Conservation (phyloP, 2,888 invertebrate species). For the Eupithecia dodoneata region DNA sequence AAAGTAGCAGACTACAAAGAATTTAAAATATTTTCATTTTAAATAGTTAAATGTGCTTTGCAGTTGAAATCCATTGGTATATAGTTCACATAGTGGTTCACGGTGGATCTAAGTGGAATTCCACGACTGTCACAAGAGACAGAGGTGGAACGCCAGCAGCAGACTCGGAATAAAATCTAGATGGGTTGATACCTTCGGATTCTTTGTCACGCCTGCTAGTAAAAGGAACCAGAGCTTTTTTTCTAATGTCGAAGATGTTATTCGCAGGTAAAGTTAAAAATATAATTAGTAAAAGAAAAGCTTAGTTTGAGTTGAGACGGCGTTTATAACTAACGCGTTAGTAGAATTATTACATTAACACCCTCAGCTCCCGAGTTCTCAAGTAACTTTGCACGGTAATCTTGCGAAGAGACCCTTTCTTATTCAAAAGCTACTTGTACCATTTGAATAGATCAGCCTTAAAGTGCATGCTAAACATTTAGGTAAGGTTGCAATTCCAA, state of each 20-base stretch:
- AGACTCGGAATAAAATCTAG: conserved; percentile 1
- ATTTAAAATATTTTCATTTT: not conserved
- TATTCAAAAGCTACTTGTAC: conserved; percentile 29
- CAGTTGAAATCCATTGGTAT: not conserved
- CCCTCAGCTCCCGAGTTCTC: conserved; percentile 4
- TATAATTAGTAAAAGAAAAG: not conserved
- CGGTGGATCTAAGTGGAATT: conserved; percentile 13
- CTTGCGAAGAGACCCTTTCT: conserved; percentile 21
- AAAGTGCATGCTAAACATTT: conserved; percentile 29
- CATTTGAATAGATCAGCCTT: conserved; percentile 34
- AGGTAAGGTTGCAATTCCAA: conserved; percentile 29
- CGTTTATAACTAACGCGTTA: not conserved
- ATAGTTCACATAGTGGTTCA: not conserved
- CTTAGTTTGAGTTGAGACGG: not conserved
- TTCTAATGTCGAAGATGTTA: not conserved
- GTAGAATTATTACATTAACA: not conserved
- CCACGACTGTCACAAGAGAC: conserved; percentile 9
- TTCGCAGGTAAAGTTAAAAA: not conserved
- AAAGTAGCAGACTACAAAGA: not conserved
- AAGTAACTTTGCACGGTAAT: conserved; percentile 14
- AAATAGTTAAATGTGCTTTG: not conserved
- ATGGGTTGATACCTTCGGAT: not conserved
- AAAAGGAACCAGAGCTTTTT: not conserved
- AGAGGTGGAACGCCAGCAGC: not conserved
- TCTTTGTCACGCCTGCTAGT: not conserved